Evolutionary conservation across 1,140 invertebrate species (phyloP).

Genomic region (Cotesia typhae): DNA sequence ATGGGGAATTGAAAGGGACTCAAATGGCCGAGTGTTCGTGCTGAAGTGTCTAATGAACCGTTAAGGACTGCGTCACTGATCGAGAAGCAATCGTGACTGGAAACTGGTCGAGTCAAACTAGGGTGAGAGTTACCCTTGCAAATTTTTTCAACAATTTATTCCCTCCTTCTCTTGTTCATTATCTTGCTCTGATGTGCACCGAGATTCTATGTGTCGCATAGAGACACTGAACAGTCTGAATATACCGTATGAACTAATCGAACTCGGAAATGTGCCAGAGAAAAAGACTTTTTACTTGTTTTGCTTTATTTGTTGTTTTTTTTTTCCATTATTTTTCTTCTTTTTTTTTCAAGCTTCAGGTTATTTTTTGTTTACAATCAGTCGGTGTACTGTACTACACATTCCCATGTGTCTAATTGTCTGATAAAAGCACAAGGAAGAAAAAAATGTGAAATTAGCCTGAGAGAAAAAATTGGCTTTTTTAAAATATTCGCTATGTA

Average conservation of each 20-base stretch:
- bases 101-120: slow-evolving; percentile 17
- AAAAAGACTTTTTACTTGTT: slow-evolving; percentile 3
- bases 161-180: slow-evolving; percentile 9
- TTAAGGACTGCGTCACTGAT: slow-evolving; percentile 28
- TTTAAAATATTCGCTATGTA: neutral
- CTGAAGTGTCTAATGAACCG: slow-evolving; percentile 27
- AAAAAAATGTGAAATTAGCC: neutral
- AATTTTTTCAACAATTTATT: slow-evolving; percentile 3
- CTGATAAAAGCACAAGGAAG: neutral
- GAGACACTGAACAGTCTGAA: too few relatives aligned
- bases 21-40: slow-evolving; percentile 11
- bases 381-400: too few relatives aligned
- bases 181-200: slow-evolving; percentile 4
- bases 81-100: slow-evolving; percentile 24
- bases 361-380: too few relatives aligned
- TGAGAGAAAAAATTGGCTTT: slow-evolving; percentile 3
- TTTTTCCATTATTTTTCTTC: neutral
- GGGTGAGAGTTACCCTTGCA: slow-evolving; percentile 9
- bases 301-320: neutral
- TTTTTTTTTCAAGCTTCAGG: neutral
- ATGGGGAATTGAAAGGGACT: slow-evolving; percentile 21
- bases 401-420: slow-evolving; percentile 14
- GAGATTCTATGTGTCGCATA: neutral
- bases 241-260: slow-evolving; percentile 10
- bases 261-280: slow-evolving; percentile 23